A percentile compares a stretch with the other conserved stretches of the same genome.
phyloP scores from a whole-genome alignment of 2,113 vertebrate species.

The Dipodomys stephensi region DNA sequence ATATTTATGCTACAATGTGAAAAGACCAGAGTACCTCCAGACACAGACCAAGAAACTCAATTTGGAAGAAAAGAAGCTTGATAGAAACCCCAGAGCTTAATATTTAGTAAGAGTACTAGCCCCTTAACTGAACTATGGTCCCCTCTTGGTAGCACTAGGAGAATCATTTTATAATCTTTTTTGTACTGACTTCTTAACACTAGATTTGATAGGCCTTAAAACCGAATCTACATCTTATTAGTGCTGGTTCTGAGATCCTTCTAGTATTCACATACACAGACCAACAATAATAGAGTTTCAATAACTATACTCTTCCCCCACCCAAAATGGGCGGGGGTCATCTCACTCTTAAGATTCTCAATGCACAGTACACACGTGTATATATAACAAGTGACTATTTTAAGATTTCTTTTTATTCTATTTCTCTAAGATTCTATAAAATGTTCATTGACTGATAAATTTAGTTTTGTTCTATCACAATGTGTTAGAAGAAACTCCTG shows the following conservation, averaged over 20 bases:
- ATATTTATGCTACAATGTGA: too few relatives aligned
- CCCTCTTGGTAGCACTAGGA: too few relatives aligned
- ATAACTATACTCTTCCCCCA: not conserved
- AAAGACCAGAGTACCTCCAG: too few relatives aligned
- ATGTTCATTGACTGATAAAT: constrained; percentile 28
- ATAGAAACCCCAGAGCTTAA: too few relatives aligned
- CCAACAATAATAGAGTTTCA: not conserved
- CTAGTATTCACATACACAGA: not conserved
- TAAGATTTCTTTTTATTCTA: constrained; percentile 12
- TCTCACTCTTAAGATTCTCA: not conserved
- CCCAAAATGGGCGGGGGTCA: not conserved
- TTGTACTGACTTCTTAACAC: not conserved
- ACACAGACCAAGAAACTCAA: too few relatives aligned
- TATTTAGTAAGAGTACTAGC: too few relatives aligned
- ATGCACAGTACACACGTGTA: not conserved
- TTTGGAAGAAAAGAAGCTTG: too few relatives aligned
- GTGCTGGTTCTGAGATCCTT: not conserved
- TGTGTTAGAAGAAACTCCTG: constrained; percentile 24
- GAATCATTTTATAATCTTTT: not conserved
- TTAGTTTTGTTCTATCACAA: constrained; percentile 42
- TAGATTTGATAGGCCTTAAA: not conserved
- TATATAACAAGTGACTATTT: not conserved
- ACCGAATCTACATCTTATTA: not conserved
- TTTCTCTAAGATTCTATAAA: constrained; percentile 21
- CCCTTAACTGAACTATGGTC: too few relatives aligned